Conservation (phyloP, 1,140 invertebrate genomes). For the Anastrepha ludens region DNA sequence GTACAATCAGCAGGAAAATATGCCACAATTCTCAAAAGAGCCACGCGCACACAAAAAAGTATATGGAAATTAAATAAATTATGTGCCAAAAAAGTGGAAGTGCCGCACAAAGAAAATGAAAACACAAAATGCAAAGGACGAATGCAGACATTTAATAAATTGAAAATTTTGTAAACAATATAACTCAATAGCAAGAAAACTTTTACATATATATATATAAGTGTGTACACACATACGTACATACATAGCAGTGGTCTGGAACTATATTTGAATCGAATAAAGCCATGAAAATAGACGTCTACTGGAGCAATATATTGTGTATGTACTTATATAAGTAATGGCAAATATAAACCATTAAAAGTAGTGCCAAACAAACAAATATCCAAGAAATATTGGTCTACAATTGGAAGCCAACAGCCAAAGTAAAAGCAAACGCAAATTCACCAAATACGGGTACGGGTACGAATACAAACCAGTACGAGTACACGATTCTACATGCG, state of each 20-base stretch:
- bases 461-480: slow-evolving; percentile 17
- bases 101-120: not conserved
- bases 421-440: not conserved
- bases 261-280: not conserved
- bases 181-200: not conserved
- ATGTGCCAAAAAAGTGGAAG: not conserved
- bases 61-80: not conserved
- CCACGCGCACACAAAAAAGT: not conserved
- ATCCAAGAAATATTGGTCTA: not conserved
- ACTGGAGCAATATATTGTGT: too few relatives aligned
- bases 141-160: not conserved
- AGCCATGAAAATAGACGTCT: not conserved
- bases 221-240: too few relatives aligned
- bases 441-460: slow-evolving; percentile 1
- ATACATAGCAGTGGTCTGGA: not conserved
- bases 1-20: not conserved
- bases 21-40: not conserved
- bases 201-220: not conserved
- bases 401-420: not conserved
- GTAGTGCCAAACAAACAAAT: slow-evolving; percentile 29
- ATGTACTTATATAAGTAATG: not conserved
- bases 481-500: not conserved
- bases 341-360: slow-evolving; percentile 5
- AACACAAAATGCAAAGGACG: not conserved
- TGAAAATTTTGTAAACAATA: not conserved